These are phyloP conservation scores for Schizaphis graminum DNA, from an alignment of 2,888 invertebrate genomes.

Conservation along the genomic window DNA sequence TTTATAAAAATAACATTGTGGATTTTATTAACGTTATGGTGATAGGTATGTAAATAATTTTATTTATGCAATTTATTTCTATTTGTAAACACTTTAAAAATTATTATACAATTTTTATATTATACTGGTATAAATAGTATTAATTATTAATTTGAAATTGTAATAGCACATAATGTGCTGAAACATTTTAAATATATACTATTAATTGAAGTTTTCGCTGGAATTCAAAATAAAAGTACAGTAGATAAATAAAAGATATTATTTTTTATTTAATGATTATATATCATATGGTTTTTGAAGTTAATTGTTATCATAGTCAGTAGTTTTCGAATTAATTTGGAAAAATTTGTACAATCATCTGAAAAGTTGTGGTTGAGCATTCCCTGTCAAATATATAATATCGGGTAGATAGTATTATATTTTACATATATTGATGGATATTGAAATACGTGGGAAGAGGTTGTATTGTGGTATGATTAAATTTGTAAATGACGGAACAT, in stretches of 20 bases:
- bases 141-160: too few relatives aligned
- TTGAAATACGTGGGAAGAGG: not conserved
- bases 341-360: not conserved
- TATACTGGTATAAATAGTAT: too few relatives aligned
- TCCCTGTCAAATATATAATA: not conserved
- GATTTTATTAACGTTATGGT: not conserved
- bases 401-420: not conserved
- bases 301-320: not conserved
- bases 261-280: not conserved
- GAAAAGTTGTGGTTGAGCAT: not conserved
- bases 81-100: not conserved
- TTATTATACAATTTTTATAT: not conserved
- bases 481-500: not conserved
- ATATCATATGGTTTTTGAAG: not conserved
- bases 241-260: not conserved
- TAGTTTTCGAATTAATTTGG: not conserved
- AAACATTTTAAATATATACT: not conserved
- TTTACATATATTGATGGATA: not conserved
- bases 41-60: not conserved
- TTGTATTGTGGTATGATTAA: constrained; percentile 3
- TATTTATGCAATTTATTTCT: not conserved
- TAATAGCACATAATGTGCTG: too few relatives aligned
- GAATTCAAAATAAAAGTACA: not conserved
- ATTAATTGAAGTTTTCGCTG: not conserved
- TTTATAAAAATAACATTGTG: not conserved